Evolutionary conservation across 2,113 vertebrate species (phyloP), one percentile per base, ranked within the genome.

Genomic region (Chionis minor): DNA sequence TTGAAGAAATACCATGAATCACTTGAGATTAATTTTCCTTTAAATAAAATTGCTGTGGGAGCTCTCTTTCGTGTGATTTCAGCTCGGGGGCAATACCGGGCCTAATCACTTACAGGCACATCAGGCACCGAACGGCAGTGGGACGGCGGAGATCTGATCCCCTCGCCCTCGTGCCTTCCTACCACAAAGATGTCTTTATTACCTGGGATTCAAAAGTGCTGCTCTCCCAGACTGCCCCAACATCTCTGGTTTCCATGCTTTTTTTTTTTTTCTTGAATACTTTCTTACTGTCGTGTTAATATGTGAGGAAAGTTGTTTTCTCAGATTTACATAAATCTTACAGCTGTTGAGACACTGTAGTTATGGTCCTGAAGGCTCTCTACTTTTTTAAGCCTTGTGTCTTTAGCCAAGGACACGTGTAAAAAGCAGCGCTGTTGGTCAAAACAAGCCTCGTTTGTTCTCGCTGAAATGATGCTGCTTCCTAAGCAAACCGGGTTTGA

Each of bases 151-250:
- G 92, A 97, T 97, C 85, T 94, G 94, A 96, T 97, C 81, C 80
- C 42, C 61, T 92, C 27, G 22, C 47, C 71, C 88, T 89, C 14
- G 20, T 93, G 85, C 91, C 75, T 97, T 92, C 86, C 65, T 44
- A 58, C 96, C 92, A 98, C 96, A 97, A 97, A 97, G 97, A 95
- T 96, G 92, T 81, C 95, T 97, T 97, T 98, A 93, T 97, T 95
- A 77, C 69, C 28, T 0, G 51, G 77, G 66, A 81, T 97, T 97
- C 93, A 95, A 89, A 97, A 97, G 94, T 96, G 96, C 97, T 94
- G 58, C 87, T 96, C 87, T 96, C 94, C 87, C 80, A 84, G 67
- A 38, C 69, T 83, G 23, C 75, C 75, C 63, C 40, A 75, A 30
- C 51, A 71, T 97, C 96, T 97, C 96, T 94, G 73, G 61, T 98